These are phyloP conservation scores for Crypturellus tataupa DNA, from an alignment of 2,797 vertebrate genomes.

Conservation along the genomic window DNA sequence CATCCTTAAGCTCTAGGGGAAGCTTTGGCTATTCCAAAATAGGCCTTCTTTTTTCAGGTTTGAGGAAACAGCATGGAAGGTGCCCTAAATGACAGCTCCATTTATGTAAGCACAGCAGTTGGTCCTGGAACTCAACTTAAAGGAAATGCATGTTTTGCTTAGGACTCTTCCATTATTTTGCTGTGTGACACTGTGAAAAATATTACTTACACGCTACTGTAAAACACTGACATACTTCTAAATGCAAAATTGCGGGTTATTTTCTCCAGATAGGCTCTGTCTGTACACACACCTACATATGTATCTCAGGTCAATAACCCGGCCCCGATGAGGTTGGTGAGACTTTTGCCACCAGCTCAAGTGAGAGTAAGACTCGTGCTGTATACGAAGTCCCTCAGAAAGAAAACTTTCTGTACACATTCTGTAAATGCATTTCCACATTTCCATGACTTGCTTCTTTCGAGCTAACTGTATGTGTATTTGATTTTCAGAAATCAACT, in stretches of 20 bases:
- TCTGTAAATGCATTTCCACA: not conserved
- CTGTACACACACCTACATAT: not conserved
- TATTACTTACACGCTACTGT: not conserved
- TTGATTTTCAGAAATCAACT: conserved; percentile 60
- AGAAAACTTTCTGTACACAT: not conserved
- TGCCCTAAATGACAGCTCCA: not conserved
- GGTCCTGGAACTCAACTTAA: not conserved
- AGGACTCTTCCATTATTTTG: not conserved
- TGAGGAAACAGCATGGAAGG: not conserved
- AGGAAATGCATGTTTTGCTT: not conserved
- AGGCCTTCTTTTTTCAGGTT: not conserved
- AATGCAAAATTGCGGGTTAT: not conserved
- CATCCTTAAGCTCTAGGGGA: not conserved
- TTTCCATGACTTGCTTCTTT: not conserved
- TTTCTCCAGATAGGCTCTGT: not conserved
- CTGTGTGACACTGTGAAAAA: rapidly evolving
- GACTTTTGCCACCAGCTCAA: not conserved
- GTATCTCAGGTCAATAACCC: not conserved
- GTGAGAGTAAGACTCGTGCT: not conserved
- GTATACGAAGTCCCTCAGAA: not conserved
- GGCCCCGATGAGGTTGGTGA: not conserved
- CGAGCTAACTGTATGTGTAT: not conserved
- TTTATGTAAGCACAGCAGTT: not conserved
- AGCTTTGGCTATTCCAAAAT: not conserved
- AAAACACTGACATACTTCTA: not conserved